Percentiles rank a stretch among this genome's conserved stretches.
phyloP scores from a whole-genome alignment of 2,888 invertebrate species.

The Sepiola atlantica region DNA sequence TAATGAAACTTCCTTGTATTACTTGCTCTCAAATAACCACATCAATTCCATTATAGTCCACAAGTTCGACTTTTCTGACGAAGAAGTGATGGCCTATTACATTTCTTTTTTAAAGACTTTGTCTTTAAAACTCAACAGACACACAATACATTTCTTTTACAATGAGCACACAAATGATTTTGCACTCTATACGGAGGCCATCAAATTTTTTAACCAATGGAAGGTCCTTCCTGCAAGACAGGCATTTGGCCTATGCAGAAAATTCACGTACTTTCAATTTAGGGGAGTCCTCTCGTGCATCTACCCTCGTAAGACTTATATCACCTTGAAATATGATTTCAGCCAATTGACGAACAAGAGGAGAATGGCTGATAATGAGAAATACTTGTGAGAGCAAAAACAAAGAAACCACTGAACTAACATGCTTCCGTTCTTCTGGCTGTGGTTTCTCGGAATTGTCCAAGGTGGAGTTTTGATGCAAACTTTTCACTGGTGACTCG shows the following conservation, averaged over 20 bases:
- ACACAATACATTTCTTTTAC: constrained; percentile 99
- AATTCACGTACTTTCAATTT: no score
- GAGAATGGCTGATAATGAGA: constrained; percentile 91
- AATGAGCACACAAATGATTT: constrained; percentile 98
- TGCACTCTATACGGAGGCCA: constrained; percentile 98
- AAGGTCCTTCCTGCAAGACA: no score
- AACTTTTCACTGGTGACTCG: constrained; percentile 43
- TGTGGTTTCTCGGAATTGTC: constrained; percentile 44
- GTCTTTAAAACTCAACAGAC: constrained; percentile 95
- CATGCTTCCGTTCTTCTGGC: constrained; percentile 77
- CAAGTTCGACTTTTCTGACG: constrained; percentile 99
- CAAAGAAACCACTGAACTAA: constrained; percentile 91
- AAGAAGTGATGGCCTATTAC: constrained; percentile 99
- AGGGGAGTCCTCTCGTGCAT: constrained; percentile 59
- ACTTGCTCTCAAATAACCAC: constrained; percentile 98
- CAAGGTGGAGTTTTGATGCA: constrained; percentile 41
- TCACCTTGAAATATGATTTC: constrained; percentile 91
- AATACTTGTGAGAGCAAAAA: constrained; percentile 96
- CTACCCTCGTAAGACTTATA: constrained; percentile 60
- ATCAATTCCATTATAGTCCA: constrained; percentile 99
- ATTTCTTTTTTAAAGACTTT: constrained; percentile 99
- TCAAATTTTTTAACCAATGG: constrained; percentile 99
- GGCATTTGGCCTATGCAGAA: no score
- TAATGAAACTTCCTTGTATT: constrained; percentile 99
- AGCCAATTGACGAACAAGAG: constrained; percentile 91